Percentiles rank a stretch among this genome's conserved stretches.
These are phyloP conservation scores for Sebastiscus albofasciatus DNA, from an alignment of 2,797 vertebrate species.

Conservation along the genomic window DNA sequence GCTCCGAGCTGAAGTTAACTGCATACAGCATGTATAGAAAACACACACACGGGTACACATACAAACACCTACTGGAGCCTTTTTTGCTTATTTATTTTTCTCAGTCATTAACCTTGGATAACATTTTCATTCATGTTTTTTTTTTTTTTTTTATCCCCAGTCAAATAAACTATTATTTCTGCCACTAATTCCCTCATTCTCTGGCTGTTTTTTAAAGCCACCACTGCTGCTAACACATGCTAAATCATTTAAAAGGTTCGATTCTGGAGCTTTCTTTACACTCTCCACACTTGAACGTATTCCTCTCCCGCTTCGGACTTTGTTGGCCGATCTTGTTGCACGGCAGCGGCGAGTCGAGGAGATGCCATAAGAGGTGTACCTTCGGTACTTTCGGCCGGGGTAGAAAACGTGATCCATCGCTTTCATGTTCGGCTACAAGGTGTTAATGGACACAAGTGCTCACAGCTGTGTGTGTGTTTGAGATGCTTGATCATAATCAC, in stretches of 20 bases:
- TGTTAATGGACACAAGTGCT: slow-evolving; percentile 82
- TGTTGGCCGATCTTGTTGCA: slow-evolving; percentile 70
- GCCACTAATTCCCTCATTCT: slow-evolving; percentile 9
- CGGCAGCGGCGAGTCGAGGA: slow-evolving; percentile 62
- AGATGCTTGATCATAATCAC: slow-evolving; percentile 75
- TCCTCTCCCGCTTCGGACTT: slow-evolving; percentile 49
- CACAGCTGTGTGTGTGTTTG: slow-evolving; percentile 77
- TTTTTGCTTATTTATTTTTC: slow-evolving; percentile 1
- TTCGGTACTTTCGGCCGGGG: slow-evolving; percentile 31
- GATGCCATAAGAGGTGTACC: slow-evolving; percentile 49
- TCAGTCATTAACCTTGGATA: background rate
- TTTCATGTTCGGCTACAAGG: slow-evolving; percentile 79
- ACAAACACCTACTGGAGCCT: slow-evolving; percentile 26
- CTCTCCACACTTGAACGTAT: slow-evolving; percentile 61
- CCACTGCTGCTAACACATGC: slow-evolving; percentile 52
- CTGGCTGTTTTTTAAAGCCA: slow-evolving; percentile 46
- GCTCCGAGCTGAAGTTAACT: slow-evolving; percentile 51
- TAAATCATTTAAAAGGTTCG: slow-evolving; percentile 62
- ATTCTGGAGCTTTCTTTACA: slow-evolving; percentile 57
- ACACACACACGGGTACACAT: slow-evolving; percentile 16
- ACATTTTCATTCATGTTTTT: slow-evolving; percentile 8
- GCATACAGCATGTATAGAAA: slow-evolving; percentile 15
- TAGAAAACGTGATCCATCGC: slow-evolving; percentile 59
- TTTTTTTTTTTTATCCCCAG: background rate
- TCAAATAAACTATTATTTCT: background rate